phyloP scores from a whole-genome alignment of 2,888 invertebrate species.

The Chymomyza fuscimana region DNA sequence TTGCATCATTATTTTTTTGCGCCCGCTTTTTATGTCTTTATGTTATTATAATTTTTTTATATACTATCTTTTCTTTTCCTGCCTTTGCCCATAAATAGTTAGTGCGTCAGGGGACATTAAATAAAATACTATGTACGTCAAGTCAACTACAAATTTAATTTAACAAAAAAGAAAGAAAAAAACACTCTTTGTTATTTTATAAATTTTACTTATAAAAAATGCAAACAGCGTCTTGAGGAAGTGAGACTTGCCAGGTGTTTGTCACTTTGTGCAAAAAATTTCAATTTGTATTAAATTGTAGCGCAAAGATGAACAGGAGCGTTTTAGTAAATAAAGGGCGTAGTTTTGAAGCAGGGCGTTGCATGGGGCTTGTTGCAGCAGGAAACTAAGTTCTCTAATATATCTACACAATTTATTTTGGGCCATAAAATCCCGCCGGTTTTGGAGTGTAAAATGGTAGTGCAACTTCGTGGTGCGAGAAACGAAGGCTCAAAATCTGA shows the following conservation, averaged over 20 bases:
- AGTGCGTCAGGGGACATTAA: not conserved
- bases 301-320: not conserved
- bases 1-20: not conserved
- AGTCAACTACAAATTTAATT: not conserved
- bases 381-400: too few species aligned
- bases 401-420: too few species aligned
- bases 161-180: not conserved
- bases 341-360: not conserved
- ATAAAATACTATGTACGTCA: not conserved
- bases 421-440: too few species aligned
- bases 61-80: not conserved
- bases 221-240: conserved; percentile 64
- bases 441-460: too few species aligned
- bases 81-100: not conserved
- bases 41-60: not conserved
- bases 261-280: not conserved
- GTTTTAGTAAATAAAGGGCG: not conserved
- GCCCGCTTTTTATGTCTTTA: not conserved
- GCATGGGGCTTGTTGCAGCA: too few species aligned
- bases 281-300: not conserved
- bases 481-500: too few species aligned
- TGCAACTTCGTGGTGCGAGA: too few species aligned
- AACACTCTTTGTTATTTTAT: not conserved
- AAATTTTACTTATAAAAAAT: conserved; percentile 33
- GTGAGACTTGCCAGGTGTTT: conserved; percentile 24